A percentile compares a stretch with the other conserved stretches of the same genome.
Conservation (phyloP, 2,797 vertebrate species). For the Phoeniculus purpureus region DNA sequence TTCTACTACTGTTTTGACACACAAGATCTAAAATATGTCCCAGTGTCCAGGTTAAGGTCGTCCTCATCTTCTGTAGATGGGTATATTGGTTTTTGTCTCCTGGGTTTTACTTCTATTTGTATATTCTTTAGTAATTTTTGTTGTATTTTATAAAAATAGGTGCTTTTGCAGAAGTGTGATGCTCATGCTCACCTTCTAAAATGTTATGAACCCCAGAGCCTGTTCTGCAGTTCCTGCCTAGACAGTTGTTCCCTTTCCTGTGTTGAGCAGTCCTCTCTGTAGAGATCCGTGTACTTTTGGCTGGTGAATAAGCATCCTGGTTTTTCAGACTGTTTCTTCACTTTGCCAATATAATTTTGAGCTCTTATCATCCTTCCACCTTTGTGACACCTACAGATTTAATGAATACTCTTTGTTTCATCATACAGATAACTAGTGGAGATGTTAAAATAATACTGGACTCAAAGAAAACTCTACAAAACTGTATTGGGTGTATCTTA, state of each 20-base stretch:
- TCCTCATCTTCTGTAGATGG: neutral
- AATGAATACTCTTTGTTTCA: neutral
- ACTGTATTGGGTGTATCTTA: neutral
- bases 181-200: neutral
- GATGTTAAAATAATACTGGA: neutral
- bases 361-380: neutral
- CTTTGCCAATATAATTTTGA: neutral
- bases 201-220: neutral
- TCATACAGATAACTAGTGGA: neutral
- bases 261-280: neutral
- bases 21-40: neutral
- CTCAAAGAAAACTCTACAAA: neutral
- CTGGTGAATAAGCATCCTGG: neutral
- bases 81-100: neutral
- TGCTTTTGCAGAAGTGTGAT: neutral
- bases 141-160: neutral
- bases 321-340: neutral
- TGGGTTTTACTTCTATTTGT: neutral
- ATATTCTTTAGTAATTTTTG: neutral
- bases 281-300: neutral
- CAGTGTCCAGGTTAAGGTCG: neutral
- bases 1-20: neutral
- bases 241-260: neutral
- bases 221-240: neutral
- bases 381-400: neutral